Conservation (phyloP, 2,113 vertebrate genomes). For the Dicaeum eximium region DNA sequence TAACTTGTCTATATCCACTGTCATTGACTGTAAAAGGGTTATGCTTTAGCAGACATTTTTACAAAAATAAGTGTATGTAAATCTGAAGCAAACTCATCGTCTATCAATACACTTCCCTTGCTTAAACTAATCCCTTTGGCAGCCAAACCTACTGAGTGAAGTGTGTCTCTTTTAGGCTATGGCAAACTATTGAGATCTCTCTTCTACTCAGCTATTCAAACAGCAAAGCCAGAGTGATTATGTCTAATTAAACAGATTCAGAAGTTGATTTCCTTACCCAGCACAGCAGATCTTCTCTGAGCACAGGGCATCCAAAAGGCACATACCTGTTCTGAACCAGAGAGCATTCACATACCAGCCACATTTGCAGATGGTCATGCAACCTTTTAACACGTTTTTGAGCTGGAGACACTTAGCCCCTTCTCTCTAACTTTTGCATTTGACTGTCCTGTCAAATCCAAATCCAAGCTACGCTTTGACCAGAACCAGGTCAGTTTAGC, state of each 20-base stretch:
- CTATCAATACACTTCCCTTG: not conserved
- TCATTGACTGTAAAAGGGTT: not conserved
- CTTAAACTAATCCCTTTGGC: not conserved
- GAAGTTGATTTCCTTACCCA: not conserved
- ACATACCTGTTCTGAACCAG: rapidly evolving
- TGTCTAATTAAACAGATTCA: not conserved
- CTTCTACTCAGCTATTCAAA: not conserved
- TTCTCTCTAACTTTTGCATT: not conserved
- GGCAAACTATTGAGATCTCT: not conserved
- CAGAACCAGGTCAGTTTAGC: rapidly evolving
- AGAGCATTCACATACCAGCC: not conserved
- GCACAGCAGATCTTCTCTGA: not conserved
- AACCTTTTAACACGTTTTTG: not conserved
- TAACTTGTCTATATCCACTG: not conserved
- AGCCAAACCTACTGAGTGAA: not conserved
- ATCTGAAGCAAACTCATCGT: not conserved
- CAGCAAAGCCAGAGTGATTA: not conserved
- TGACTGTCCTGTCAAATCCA: not conserved
- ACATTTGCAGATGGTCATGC: not conserved
- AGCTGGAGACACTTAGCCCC: not conserved
- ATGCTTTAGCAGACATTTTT: not conserved
- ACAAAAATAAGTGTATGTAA: not conserved
- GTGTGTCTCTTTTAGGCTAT: not conserved
- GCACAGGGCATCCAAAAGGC: not conserved
- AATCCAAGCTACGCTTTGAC: not conserved